Conservation (phyloP, 2,113 vertebrate genomes). For the Candoia aspera region DNA sequence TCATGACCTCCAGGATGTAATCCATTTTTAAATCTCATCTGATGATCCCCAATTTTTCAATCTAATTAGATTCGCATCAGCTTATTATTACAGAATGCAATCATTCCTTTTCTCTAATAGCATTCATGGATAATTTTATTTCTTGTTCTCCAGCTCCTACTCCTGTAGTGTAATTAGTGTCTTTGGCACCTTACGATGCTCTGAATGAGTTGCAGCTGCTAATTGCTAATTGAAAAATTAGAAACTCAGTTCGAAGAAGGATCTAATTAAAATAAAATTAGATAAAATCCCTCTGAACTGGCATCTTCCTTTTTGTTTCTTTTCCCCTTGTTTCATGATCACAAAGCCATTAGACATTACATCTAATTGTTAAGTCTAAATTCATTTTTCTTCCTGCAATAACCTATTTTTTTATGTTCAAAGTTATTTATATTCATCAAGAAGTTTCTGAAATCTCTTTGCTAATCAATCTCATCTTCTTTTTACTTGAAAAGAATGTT, state of each 20-base stretch:
- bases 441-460: neutral
- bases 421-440: neutral
- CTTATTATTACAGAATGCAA: slow-evolving; percentile 83
- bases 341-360: slow-evolving; percentile 69
- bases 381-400: slow-evolving; percentile 57
- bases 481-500: accelerated
- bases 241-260: slow-evolving; percentile 93
- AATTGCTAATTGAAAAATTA: slow-evolving; percentile 99
- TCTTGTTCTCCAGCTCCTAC: slow-evolving; percentile 81
- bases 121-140: slow-evolving; percentile 83
- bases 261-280: slow-evolving; percentile 97
- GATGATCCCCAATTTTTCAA: slow-evolving; percentile 76
- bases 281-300: slow-evolving; percentile 87
- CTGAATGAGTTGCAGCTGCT: slow-evolving; percentile 88
- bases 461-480: neutral
- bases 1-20: slow-evolving; percentile 66
- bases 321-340: slow-evolving; percentile 59
- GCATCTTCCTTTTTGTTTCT: slow-evolving; percentile 77
- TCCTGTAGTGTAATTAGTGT: slow-evolving; percentile 84
- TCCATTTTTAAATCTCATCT: slow-evolving; percentile 68
- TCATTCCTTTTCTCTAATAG: slow-evolving; percentile 84
- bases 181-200: slow-evolving; percentile 83
- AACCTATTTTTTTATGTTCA: slow-evolving; percentile 47
- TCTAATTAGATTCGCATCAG: slow-evolving; percentile 82
- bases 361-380: slow-evolving; percentile 68